These are phyloP conservation scores for Psilopsiagon aurifrons DNA, from an alignment of 2,113 vertebrate species.

Conservation along the genomic window DNA sequence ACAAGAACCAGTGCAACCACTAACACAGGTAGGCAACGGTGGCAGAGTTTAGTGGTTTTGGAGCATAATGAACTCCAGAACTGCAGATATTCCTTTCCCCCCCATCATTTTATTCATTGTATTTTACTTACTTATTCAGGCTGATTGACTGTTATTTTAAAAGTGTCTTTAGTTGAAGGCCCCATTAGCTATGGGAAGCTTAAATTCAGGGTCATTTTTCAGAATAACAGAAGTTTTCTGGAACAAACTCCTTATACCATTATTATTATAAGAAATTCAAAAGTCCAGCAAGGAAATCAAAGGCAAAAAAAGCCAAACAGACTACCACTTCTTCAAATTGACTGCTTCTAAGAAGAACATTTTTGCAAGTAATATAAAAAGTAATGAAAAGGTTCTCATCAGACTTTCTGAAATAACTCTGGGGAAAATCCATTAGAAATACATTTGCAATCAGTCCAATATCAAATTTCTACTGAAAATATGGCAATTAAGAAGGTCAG, in stretches of 20 bases:
- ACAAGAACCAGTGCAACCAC: not conserved
- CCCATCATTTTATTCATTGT: not conserved
- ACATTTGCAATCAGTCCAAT: conserved; percentile 24
- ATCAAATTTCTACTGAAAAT: conserved; percentile 63
- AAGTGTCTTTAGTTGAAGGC: not conserved
- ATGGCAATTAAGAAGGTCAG: conserved; percentile 31
- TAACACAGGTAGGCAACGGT: not conserved
- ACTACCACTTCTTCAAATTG: not conserved
- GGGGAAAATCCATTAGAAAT: conserved; percentile 57
- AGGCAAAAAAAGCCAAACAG: not conserved
- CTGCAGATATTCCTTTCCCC: accelerated
- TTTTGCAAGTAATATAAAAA: conserved; percentile 23
- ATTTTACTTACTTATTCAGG: not conserved
- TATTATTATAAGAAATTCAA: not conserved
- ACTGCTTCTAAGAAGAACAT: not conserved
- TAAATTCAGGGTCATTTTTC: not conserved
- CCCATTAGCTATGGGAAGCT: not conserved
- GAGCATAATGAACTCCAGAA: not conserved
- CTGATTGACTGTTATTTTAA: not conserved
- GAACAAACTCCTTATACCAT: not conserved
- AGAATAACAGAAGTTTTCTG: not conserved
- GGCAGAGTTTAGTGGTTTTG: not conserved
- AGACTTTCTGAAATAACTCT: conserved; percentile 15
- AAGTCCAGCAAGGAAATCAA: not conserved
- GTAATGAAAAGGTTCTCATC: conserved; percentile 45